These are phyloP conservation scores for Pogonomyrmex californicus DNA, from an alignment of 1,140 invertebrate species.

Conservation along the genomic window DNA sequence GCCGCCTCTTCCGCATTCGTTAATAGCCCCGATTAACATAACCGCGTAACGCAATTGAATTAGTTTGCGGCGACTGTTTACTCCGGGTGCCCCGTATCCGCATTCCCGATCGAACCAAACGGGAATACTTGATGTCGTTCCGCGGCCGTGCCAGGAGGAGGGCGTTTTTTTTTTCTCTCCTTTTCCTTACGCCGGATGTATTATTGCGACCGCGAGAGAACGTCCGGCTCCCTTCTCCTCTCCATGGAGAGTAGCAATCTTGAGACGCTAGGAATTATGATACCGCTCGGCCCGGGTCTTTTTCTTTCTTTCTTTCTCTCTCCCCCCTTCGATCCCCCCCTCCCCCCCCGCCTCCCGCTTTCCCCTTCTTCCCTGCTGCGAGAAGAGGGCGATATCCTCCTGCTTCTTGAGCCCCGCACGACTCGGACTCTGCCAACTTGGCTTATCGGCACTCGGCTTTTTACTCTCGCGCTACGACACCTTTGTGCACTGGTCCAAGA, in stretches of 20 bases:
- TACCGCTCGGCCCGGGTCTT: background rate
- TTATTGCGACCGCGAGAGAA: constrained; percentile 47
- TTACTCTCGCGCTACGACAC: constrained; percentile 65
- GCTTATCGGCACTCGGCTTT: constrained; percentile 72
- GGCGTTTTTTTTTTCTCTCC: background rate
- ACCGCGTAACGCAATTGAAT: constrained; percentile 64
- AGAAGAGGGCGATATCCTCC: background rate
- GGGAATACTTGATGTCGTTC: constrained; percentile 62
- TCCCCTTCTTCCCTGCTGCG: background rate
- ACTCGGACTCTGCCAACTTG: constrained; percentile 64
- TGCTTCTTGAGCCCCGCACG: background rate
- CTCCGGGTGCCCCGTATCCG: constrained; percentile 22
- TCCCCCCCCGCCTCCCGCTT: background rate
- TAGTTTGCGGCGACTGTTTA: constrained; percentile 57
- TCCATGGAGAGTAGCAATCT: constrained; percentile 21
- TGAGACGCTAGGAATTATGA: constrained; percentile 7
- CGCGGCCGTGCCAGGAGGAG: constrained; percentile 65
- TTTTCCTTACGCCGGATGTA: constrained; percentile 37
- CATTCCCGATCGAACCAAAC: constrained; percentile 60
- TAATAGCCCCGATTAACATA: constrained; percentile 59
- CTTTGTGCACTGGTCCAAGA: constrained; percentile 64
- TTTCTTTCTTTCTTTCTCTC: background rate
- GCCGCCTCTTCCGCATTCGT: constrained; percentile 52
- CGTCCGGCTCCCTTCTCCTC: background rate
- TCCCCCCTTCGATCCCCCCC: background rate